Evolutionary conservation across 2,888 invertebrate species (phyloP), one percentile per base, ranked within the genome.

Genomic region (Synanthedon formicaeformis): DNA sequence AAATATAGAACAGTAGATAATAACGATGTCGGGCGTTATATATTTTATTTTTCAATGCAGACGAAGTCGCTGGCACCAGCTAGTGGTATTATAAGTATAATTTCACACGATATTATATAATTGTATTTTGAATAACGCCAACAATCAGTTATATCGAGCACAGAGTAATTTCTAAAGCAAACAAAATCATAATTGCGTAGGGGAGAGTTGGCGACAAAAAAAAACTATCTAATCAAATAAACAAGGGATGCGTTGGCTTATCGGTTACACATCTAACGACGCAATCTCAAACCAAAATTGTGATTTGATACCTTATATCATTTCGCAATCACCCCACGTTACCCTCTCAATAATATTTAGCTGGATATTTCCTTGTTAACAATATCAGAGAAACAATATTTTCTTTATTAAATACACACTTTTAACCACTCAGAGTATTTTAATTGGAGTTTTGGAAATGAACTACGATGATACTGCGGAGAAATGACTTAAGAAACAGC

Each of bases 241-340:
- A 78, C 73, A 71, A 71, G 79, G 78, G 75, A 68, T 65, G 61
- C 53, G 27, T 50, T n/a, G 60, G 61, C 65, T 70, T 69, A 69
- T 70, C 71, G 60, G 49, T 54, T 56, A 63, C 58, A 61, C 69
- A 81, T 78, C 78, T 75, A 73, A 73, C 70, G 66, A 68, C 74
- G 67, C 75, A 72, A 82, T 81, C 78, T 78, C 69, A 61, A 59
- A 62, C 67, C 71, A 72, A 80, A 34, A 83, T 81, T 75, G 84
- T 66, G 75, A 84, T 85, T 80, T 83, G 84, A 86, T 85, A 82
- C 73, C 69, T 65, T 62, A 67, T 71, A 73, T 67, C 68, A 61
- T 64, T 60, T 57, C 54, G 51, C 58, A 51, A 58, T 58, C 57
- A 57, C 71, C 71, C 66, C 58, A 61, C 57, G 55, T 63, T 62